Evolutionary conservation across 2,888 invertebrate species (phyloP), one percentile per base, ranked within the genome.

Genomic region (Microctonus aethiopoides): DNA sequence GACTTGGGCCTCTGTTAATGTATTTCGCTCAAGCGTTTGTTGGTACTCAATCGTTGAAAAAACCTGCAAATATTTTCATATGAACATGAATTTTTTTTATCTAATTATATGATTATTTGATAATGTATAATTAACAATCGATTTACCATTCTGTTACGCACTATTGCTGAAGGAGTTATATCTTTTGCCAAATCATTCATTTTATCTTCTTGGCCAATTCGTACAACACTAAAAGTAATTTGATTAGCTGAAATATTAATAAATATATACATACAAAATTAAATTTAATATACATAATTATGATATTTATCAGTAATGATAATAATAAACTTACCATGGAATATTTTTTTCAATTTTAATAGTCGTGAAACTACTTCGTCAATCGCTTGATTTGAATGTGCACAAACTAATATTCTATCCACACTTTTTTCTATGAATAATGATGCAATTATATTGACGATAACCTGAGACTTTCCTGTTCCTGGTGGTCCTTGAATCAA

Each of bases 351-450:
- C 2, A 91, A 88, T 7, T 88, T 84, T 0, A 91, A 86, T n/a
- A 96, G 85, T 72, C 92, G 88, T 7, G 88, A 78, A 6, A 93
- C 90, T 1, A 96, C 88, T 81, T 93, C 93, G 86, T 97, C 96
- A 7, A 96, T 91, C 0, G 95, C 95, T 0, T 92, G 92, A 87
- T 97, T 95, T 41, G 95, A 95, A 29, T 95, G 95, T 0, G 96
- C 93, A 81, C 94, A 93, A 41, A 97, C 88, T 24, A 97, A 87
- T 68, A 96, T 90, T 79, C 89, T 91, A n/a, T 75, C 52, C 7
- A 89, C 88, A 29, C 77, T 85, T 22, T 75, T 72, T 1, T 83
- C 87, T 78, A 90, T 91, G 73, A 93, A 87, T 73, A 92, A 89
- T 76, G 94, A 90, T 76, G 92, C 88, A 0, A 94, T 89, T 65